Evolutionary conservation across 2,113 vertebrate genomes (phyloP).

Genomic region (Saccopteryx bilineata): DNA sequence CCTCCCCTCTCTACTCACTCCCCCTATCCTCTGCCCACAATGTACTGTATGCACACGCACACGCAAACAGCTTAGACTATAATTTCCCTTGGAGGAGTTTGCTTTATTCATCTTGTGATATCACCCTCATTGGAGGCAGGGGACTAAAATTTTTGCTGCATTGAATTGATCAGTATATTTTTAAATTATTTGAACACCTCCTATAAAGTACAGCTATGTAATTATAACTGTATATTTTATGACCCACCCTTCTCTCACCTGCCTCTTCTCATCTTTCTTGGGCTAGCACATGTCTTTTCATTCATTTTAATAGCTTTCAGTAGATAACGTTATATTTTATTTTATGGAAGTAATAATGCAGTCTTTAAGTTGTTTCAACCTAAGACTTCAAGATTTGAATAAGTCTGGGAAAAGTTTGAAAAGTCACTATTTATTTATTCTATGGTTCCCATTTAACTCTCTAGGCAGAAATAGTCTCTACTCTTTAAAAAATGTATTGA

Average conservation of each 20-base stretch:
- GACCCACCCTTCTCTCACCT: neutral
- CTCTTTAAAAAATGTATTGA: constrained; percentile 56
- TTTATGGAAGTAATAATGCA: constrained; percentile 42
- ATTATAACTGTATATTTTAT: constrained; percentile 45
- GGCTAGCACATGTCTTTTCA: constrained; percentile 34
- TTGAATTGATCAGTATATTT: constrained; percentile 35
- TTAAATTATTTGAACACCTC: constrained; percentile 48
- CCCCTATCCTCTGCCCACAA: neutral
- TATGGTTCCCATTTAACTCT: constrained; percentile 62
- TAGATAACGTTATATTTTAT: constrained; percentile 39
- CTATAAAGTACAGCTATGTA: constrained; percentile 16
- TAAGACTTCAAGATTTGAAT: constrained; percentile 66
- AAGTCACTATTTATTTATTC: constrained; percentile 64
- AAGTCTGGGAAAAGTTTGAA: constrained; percentile 48
- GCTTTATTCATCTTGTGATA: neutral
- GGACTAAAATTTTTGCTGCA: neutral
- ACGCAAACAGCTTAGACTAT: neutral
- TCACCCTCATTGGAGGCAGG: neutral
- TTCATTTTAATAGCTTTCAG: constrained; percentile 55
- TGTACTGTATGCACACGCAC: neutral
- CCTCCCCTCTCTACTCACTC: neutral
- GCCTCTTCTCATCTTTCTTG: constrained; percentile 62
- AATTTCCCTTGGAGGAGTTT: neutral
- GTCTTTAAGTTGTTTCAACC: constrained; percentile 43
- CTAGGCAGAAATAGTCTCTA: constrained; percentile 57